Evolutionary conservation across 2,888 invertebrate genomes (phyloP), one percentile per base, ranked within the genome.

Genomic region (Scaeva pyrastri): DNA sequence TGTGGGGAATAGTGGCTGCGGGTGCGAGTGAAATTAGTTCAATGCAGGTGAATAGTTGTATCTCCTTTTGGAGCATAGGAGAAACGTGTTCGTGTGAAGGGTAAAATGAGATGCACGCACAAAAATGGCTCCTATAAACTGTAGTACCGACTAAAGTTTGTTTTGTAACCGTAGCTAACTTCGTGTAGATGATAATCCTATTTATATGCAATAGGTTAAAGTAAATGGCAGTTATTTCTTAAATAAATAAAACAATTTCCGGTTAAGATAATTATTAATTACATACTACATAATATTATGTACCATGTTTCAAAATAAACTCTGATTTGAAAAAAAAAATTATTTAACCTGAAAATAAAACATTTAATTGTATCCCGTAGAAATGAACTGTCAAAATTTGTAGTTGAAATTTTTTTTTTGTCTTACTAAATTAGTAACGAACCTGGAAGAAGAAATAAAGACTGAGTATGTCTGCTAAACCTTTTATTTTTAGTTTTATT

Each of bases 21-120:
- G 31, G 58, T 50, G 50, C 72, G 62, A 48, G 45, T 19, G 64
- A 76, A 76, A 81, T 80, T 73, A 26, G 68, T 31, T 56, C 62
- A 81, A 56, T 81, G 73, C 81, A 58, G 81, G 39, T 5, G n/a
- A 41, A 31, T 71, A 10, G 11, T 68, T 16, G 75, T 55, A 11
- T 85, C 85, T 81, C 81, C 55, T 66, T 85, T 43, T 70, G 23
- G 23, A 31, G 11, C 48, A 39, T n/a, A 21, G 2, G 3, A 3
- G 14, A 39, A 45, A 60, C 36, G 62, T 71, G 50, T 12, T 66
- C 43, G 10, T n/a, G 62, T 11, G 26, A 60, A 62, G 45, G 48
- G 26, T 21, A 26, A 68, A 43, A n/a, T 52, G 31, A 26, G 55
- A 71, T 21, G 43, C 56, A 79, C 56, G 45, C 58, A 82, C 55